Base-by-base conservation (phyloP, 2,113 vertebrate species). In the Balaeniceps rex region DNA sequence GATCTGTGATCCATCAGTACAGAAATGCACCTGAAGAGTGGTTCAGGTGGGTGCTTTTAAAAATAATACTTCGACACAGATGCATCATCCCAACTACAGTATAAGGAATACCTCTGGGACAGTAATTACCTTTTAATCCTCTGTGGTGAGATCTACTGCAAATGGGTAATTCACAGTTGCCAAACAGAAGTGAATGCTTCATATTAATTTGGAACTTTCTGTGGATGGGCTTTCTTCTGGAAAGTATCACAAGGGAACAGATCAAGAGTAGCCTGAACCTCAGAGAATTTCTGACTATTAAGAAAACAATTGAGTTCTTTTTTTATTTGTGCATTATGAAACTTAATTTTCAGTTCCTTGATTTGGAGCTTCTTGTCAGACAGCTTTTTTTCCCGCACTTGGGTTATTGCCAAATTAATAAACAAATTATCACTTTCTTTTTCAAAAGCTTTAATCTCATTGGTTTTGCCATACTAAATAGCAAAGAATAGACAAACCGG, bases 181-280 rank as follows among this genome's bases (percentile, higher is more conserved):
- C 87, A 82, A 93, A 82, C 42, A 79, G 44, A 70, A 87, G 38
- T 9, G 29, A 91, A 64, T 76, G 31, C 33, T 87, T 91, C n/a
- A 15, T 71, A 52, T 81, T 82, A 58, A 84, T 91, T 78, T 79
- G 68, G 69, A 94, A 70, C 24, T 64, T 86, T 23, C 22, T 74
- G 71, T 90, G 86, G 86, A 66, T 88, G 42, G 68, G 31, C 36
- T 95, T 97, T 93, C 65, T 92, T 89, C 77, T 93, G 74, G 38
- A 70, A 78, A 54, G 49, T 47, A 75, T 64, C 69, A 84, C 33
- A 60, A 82, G 83, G 83, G 64, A 92, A 18, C 46, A 70, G 76
- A 84, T 83, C 54, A 83, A 87, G 71, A 23, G 54, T 87, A 84
- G 60, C 11, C 52, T 96, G 55, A 61, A 78, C 85, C 76, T 57